phyloP scores from a whole-genome alignment of 2,797 vertebrate genomes.

The Zonotrichia albicollis region DNA sequence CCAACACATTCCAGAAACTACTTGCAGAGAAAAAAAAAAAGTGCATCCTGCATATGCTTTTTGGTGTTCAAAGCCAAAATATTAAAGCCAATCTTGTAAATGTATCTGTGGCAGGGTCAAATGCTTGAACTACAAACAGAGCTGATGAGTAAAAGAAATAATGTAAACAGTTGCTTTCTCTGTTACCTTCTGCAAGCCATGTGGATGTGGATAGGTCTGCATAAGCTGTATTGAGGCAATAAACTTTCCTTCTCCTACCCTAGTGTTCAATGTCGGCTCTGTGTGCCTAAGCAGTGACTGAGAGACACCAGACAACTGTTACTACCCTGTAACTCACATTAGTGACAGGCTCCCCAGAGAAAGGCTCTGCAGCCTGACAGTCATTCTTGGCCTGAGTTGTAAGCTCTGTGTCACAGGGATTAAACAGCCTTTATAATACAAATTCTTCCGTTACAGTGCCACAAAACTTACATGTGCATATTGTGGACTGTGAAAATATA shows the following conservation, averaged over 20 bases:
- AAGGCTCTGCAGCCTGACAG: not conserved
- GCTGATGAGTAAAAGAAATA: not conserved
- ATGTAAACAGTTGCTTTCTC: not conserved
- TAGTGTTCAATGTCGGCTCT: not conserved
- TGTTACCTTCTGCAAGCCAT: not conserved
- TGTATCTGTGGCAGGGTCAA: not conserved
- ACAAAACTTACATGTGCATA: not conserved
- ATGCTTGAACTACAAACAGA: not conserved
- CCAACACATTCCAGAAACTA: not conserved
- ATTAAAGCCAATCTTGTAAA: not conserved
- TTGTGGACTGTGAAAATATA: not conserved
- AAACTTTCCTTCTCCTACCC: not conserved
- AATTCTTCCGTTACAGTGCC: not conserved
- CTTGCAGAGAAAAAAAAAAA: not conserved
- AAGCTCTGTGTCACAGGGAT: not conserved
- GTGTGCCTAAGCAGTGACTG: not conserved
- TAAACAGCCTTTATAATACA: not conserved
- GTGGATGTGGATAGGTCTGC: not conserved
- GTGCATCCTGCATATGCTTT: not conserved
- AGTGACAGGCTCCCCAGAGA: not conserved
- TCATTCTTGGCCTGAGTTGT: not conserved
- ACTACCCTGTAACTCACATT: rapidly evolving
- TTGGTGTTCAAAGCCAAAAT: not conserved
- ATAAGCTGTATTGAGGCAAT: not conserved
- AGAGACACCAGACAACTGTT: not conserved